Percentiles rank a stretch among this genome's conserved stretches.
Evolutionary conservation across 2,888 invertebrate genomes (phyloP).

Genomic region (Folsomia candida): DNA sequence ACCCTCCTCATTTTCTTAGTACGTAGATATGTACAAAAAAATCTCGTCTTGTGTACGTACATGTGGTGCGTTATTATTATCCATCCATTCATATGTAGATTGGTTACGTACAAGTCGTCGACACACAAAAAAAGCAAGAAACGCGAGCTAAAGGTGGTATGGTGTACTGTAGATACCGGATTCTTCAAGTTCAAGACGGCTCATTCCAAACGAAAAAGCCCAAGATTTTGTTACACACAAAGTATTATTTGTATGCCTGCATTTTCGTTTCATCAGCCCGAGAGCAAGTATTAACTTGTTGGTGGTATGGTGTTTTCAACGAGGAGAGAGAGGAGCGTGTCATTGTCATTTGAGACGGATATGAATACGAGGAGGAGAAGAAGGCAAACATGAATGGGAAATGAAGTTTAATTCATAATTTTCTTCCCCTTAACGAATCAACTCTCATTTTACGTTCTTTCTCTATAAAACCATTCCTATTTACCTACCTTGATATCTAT

Average conservation of each 20-base stretch:
- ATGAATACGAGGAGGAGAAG: no score
- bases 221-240: neutral
- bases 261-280: no score
- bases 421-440: neutral
- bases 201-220: neutral
- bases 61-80: neutral
- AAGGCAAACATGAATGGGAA: neutral
- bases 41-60: neutral
- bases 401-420: slow-evolving; percentile 6
- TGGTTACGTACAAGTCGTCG: neutral
- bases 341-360: slow-evolving; percentile 39
- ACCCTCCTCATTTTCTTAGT: slow-evolving; percentile 3
- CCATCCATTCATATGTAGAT: slow-evolving; percentile 8
- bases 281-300: no score
- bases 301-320: neutral
- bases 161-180: neutral
- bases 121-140: neutral
- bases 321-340: slow-evolving; percentile 37
- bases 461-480: no score
- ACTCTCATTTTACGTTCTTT: neutral
- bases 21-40: no score
- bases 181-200: neutral
- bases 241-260: neutral
- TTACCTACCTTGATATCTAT: no score
- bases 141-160: neutral